These are phyloP conservation scores for Ladona fulva DNA, from an alignment of 1,140 invertebrate genomes.

Conservation along the genomic window DNA sequence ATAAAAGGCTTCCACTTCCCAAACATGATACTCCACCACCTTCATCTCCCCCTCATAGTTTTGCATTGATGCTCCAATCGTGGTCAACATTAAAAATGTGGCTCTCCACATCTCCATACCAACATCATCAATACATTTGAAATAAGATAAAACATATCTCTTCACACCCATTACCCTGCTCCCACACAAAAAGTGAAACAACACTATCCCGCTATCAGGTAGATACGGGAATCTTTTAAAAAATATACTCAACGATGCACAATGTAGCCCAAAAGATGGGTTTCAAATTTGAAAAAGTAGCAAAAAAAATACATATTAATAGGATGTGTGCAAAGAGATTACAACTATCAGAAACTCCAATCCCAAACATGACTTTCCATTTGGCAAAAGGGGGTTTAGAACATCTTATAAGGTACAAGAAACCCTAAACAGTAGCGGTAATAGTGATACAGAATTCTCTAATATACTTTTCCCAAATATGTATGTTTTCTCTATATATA, in stretches of 20 bases:
- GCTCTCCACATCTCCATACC: neutral
- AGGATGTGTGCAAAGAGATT: constrained; percentile 5
- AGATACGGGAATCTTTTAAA: neutral
- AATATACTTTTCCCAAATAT: constrained; percentile 4
- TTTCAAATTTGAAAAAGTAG: constrained; percentile 4
- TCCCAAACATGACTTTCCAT: neutral
- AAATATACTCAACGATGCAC: constrained; percentile 9
- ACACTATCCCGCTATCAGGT: neutral
- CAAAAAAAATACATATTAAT: constrained; percentile 7
- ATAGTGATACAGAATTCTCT: constrained; percentile 10
- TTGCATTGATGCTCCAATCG: neutral
- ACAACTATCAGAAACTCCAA: constrained; percentile 1
- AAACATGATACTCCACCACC: neutral
- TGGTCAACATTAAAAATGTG: neutral
- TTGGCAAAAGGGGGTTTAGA: neutral
- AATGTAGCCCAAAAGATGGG: neutral
- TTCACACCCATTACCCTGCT: constrained; percentile 7
- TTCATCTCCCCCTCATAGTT: neutral
- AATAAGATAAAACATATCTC: neutral
- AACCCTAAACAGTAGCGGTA: neutral
- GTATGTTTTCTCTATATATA: neutral
- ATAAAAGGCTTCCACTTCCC: neutral
- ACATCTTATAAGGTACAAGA: neutral
- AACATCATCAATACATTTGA: constrained; percentile 3
- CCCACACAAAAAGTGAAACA: constrained; percentile 9